Evolutionary conservation across 2,113 vertebrate genomes (phyloP).

Genomic region (Menidia beryllina): DNA sequence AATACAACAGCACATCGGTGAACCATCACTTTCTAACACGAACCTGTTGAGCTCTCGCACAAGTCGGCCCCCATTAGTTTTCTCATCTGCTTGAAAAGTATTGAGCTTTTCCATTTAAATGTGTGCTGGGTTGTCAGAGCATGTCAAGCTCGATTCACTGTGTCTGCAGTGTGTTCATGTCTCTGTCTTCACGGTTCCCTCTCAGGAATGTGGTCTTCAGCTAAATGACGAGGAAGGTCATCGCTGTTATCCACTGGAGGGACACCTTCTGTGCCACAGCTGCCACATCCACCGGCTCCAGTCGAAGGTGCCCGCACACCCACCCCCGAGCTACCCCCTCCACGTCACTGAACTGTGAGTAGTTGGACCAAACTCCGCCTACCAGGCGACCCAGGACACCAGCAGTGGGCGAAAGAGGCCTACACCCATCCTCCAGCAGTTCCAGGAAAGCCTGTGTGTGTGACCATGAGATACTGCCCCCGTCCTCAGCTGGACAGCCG

Average conservation of each 20-base stretch:
- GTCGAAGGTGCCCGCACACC: constrained; percentile 78
- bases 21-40: not conserved
- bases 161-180: constrained; percentile 13
- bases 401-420: constrained; percentile 25
- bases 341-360: constrained; percentile 95
- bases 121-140: too few relatives aligned
- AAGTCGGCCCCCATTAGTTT: not conserved
- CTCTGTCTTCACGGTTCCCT: constrained; percentile 10
- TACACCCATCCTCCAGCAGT: constrained; percentile 16
- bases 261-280: constrained; percentile 93
- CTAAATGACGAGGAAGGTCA: constrained; percentile 96
- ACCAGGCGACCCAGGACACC: constrained; percentile 39
- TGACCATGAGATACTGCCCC: constrained; percentile 28
- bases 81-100: too few relatives aligned
- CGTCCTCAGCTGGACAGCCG: constrained; percentile 34
- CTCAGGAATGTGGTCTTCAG: constrained; percentile 94
- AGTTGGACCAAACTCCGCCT: constrained; percentile 21
- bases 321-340: constrained; percentile 87
- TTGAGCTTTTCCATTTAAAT: too few relatives aligned
- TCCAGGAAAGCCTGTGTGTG: constrained; percentile 41
- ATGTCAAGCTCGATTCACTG: not conserved
- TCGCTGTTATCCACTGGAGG: constrained; percentile 95
- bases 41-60: not conserved
- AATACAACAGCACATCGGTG: not conserved
- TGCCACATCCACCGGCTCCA: constrained; percentile 94